Conservation (phyloP, 2,888 invertebrate genomes). For the Drosophila heteroneura region DNA sequence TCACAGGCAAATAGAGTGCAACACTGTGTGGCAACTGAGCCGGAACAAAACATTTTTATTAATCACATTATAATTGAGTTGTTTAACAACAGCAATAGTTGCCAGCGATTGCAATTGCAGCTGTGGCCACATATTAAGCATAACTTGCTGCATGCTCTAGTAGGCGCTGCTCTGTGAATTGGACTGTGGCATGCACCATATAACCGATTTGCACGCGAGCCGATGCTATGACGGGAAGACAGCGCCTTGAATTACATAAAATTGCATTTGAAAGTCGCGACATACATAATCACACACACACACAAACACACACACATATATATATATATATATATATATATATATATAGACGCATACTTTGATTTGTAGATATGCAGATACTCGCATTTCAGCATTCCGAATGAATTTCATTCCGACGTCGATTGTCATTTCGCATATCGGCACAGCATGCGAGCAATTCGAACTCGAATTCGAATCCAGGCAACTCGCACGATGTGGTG, state of each 20-base stretch:
- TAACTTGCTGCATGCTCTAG: slow-evolving; percentile 71
- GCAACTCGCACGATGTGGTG: slow-evolving; percentile 23
- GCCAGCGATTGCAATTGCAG: slow-evolving; percentile 16
- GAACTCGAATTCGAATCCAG: slow-evolving; percentile 18
- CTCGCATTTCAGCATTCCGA: slow-evolving; percentile 26
- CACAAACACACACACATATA: background rate
- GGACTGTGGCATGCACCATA: slow-evolving; percentile 75
- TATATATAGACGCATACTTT: background rate
- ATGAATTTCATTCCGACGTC: slow-evolving; percentile 21
- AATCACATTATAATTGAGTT: slow-evolving; percentile 75
- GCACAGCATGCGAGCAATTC: slow-evolving; percentile 41
- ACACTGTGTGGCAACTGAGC: slow-evolving; percentile 55
- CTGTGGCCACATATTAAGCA: slow-evolving; percentile 61
- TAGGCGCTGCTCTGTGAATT: slow-evolving; percentile 65
- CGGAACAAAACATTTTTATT: slow-evolving; percentile 66
- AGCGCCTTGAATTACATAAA: slow-evolving; percentile 78
- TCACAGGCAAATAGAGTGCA: slow-evolving; percentile 51
- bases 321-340: background rate
- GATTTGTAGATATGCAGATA: slow-evolving; percentile 20
- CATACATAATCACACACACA: slow-evolving; percentile 11
- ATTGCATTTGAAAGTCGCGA: slow-evolving; percentile 74
- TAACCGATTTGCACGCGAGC: slow-evolving; percentile 69
- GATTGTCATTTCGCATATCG: slow-evolving; percentile 42
- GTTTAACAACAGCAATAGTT: slow-evolving; percentile 43
- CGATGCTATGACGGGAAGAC: slow-evolving; percentile 24